These are phyloP conservation scores for Eristalis intricaria DNA, from an alignment of 2,888 invertebrate genomes.

Conservation along the genomic window DNA sequence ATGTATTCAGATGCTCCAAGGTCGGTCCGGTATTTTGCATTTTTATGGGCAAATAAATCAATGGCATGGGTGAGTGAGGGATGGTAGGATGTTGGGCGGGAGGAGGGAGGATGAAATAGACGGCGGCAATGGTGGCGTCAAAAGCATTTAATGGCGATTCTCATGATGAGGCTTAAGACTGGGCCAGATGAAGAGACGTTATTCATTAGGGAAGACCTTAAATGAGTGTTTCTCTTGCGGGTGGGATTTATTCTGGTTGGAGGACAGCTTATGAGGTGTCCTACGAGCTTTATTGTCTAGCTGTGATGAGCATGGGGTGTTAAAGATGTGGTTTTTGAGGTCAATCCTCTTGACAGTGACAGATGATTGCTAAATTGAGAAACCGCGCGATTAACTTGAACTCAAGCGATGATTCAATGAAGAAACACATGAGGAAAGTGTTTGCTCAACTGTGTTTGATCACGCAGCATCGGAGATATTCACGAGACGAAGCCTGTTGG, in stretches of 20 bases:
- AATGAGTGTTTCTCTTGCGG: slow-evolving; percentile 19
- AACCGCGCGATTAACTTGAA: neutral
- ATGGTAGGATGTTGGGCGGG: too few species aligned
- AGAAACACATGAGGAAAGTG: neutral
- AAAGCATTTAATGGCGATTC: slow-evolving; percentile 13
- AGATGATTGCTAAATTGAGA: too few species aligned
- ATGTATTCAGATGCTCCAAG: slow-evolving; percentile 38
- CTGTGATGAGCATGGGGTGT: too few species aligned
- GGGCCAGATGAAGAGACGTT: neutral
- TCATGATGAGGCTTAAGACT: slow-evolving; percentile 10
- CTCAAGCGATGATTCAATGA: neutral
- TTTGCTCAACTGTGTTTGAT: too few species aligned
- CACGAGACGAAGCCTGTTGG: too few species aligned
- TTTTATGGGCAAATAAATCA: slow-evolving; percentile 55
- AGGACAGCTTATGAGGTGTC: too few species aligned
- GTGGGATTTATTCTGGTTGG: neutral
- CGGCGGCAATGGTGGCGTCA: neutral
- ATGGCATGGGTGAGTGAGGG: neutral
- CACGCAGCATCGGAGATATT: too few species aligned
- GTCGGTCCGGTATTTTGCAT: slow-evolving; percentile 33
- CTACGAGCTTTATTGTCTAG: too few species aligned
- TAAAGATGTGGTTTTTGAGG: too few species aligned
- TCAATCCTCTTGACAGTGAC: too few species aligned
- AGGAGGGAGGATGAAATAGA: neutral
- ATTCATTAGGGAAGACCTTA: slow-evolving; percentile 36